A percentile compares a stretch with the other conserved stretches of the same genome.
These are phyloP conservation scores for Agonopterix alstromeriana DNA, from an alignment of 2,888 invertebrate genomes.

Conservation along the genomic window DNA sequence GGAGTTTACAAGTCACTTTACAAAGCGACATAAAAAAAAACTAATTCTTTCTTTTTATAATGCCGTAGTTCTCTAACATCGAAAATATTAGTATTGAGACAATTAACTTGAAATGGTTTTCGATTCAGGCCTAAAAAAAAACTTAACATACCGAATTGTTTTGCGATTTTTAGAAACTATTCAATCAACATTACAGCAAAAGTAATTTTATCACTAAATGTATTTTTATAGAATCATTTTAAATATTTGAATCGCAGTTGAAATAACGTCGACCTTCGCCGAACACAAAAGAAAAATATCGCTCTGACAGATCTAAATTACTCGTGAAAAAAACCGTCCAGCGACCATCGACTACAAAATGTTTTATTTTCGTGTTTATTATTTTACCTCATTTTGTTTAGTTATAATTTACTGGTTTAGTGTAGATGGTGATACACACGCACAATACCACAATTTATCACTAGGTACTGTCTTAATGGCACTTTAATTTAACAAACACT, in stretches of 20 bases:
- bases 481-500: conserved; percentile 22
- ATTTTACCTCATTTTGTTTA: conserved; percentile 20
- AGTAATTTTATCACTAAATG: no score
- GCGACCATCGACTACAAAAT: conserved; percentile 35
- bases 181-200: no score
- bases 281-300: conserved; percentile 28
- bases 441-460: conserved; percentile 70
- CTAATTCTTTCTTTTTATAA: no score
- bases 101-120: no score
- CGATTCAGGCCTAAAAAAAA: no score
- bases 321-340: conserved; percentile 27
- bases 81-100: no score
- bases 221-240: neutral
- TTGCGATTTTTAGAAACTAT: no score
- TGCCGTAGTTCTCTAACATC: no score
- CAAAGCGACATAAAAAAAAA: no score
- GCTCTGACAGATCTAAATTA: conserved; percentile 14
- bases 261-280: conserved; percentile 50
- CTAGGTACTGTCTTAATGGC: conserved; percentile 32
- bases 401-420: conserved; percentile 28
- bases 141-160: no score
- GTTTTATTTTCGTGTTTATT: conserved; percentile 13
- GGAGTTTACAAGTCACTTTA: no score
- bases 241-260: conserved; percentile 19
- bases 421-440: conserved; percentile 60